A percentile compares a stretch with the other conserved stretches of the same genome.
Conservation (phyloP, 2,888 invertebrate species). For the Erebia epiphron region DNA sequence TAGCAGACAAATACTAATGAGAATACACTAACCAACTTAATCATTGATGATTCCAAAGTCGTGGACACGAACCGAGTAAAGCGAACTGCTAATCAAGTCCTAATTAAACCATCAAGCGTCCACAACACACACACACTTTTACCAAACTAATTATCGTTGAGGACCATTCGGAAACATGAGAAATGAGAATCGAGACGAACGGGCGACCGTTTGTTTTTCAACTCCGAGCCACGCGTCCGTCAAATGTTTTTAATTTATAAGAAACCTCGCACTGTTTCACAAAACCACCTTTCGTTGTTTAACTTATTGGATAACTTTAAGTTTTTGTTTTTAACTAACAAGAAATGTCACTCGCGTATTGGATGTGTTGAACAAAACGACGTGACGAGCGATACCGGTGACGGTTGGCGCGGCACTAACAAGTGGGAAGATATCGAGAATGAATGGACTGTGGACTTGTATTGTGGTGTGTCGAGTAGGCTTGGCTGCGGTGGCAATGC, state of each 20-base stretch:
- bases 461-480: conserved; percentile 43
- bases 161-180: conserved; percentile 70
- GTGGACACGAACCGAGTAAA: conserved; percentile 54
- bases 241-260: conserved; percentile 44
- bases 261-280: conserved; percentile 63
- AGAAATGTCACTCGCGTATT: conserved; percentile 57
- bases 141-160: conserved; percentile 74
- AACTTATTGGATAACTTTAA: conserved; percentile 51
- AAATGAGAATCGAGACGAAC: conserved; percentile 43
- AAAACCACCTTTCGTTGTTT: conserved; percentile 68
- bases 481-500: conserved; percentile 47
- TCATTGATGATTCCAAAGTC: conserved; percentile 64
- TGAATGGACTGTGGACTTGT: conserved; percentile 48
- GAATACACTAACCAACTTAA: conserved; percentile 72
- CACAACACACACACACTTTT: conserved; percentile 80
- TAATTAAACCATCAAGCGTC: conserved; percentile 73
- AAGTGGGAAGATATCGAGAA: conserved; percentile 59
- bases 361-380: conserved; percentile 46
- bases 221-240: conserved; percentile 61
- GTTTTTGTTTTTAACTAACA: conserved; percentile 46
- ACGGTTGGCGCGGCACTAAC: conserved; percentile 71
- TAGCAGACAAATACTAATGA: conserved; percentile 5
- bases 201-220: conserved; percentile 66
- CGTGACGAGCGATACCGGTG: conserved; percentile 58
- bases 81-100: conserved; percentile 66